Conservation (phyloP, 2,113 vertebrate genomes). For the Hylia prasina region DNA sequence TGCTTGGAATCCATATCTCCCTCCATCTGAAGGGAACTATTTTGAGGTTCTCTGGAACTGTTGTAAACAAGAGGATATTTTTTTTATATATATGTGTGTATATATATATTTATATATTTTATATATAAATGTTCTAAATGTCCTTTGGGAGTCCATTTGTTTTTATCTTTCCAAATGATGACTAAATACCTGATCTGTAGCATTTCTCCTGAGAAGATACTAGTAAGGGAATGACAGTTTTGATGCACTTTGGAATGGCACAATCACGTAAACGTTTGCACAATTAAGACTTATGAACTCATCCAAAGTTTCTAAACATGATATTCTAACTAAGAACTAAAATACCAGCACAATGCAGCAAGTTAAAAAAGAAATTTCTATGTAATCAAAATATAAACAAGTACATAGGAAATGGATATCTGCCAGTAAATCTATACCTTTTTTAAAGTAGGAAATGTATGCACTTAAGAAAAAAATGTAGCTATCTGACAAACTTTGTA, state of each 20-base stretch:
- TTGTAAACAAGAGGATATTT: constrained; percentile 81
- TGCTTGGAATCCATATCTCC: constrained; percentile 68
- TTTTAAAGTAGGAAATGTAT: constrained; percentile 68
- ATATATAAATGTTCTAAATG: constrained; percentile 64
- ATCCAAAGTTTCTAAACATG: constrained; percentile 76
- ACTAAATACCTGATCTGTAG: constrained; percentile 79
- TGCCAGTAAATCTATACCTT: constrained; percentile 64
- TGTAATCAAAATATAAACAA: constrained; percentile 79
- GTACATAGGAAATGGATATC: constrained; percentile 72
- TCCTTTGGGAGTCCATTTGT: constrained; percentile 75
- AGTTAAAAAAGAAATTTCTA: constrained; percentile 71
- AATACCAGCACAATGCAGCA: constrained; percentile 75
- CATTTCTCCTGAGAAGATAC: constrained; percentile 84
- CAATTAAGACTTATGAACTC: constrained; percentile 88
- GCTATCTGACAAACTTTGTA: constrained; percentile 36
- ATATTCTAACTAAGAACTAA: constrained; percentile 68
- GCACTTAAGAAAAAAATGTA: constrained; percentile 66
- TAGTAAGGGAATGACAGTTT: constrained; percentile 83
- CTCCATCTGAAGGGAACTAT: constrained; percentile 69
- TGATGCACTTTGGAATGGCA: constrained; percentile 87
- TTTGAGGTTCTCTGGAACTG: constrained; percentile 76
- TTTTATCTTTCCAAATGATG: constrained; percentile 72
- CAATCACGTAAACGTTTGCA: constrained; percentile 81
- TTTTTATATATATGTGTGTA: constrained; percentile 10
- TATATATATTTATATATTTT: constrained; percentile 60